Evolutionary conservation across 2,797 vertebrate species (phyloP).

Genomic region (Gymnocypris eckloni): DNA sequence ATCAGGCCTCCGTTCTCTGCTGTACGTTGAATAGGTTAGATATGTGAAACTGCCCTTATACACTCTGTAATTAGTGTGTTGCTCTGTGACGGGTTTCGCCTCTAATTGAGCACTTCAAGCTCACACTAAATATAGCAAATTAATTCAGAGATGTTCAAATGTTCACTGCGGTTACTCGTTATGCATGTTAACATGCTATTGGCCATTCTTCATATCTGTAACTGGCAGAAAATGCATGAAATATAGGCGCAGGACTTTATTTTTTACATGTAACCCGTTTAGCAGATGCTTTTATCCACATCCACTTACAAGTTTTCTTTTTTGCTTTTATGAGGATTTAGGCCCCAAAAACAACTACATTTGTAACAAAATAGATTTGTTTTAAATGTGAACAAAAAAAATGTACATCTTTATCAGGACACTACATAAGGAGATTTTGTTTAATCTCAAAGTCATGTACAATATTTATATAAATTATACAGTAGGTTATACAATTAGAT

Average conservation of each 20-base stretch:
- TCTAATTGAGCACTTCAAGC: conserved; percentile 44
- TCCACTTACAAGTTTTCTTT: not conserved
- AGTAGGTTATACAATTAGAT: not conserved
- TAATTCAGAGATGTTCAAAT: conserved; percentile 24
- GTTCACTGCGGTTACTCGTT: conserved; percentile 1
- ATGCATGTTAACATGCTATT: conserved; percentile 28
- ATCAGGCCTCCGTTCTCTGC: not conserved
- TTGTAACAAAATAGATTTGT: not conserved
- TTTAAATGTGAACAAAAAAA: not conserved
- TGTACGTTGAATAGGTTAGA: not conserved
- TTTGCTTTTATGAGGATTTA: not conserved
- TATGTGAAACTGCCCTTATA: conserved; percentile 18
- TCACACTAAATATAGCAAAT: conserved; percentile 49
- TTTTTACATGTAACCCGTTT: conserved; percentile 17
- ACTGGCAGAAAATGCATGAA: not conserved
- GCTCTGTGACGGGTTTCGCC: conserved; percentile 29
- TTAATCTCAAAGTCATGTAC: not conserved
- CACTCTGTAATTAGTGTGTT: conserved; percentile 49
- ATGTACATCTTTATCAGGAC: not conserved
- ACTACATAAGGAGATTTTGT: not conserved
- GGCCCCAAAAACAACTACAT: not conserved
- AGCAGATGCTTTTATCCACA: not conserved
- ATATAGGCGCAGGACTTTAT: not conserved
- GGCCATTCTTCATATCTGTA: not conserved
- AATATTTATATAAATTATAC: not conserved